Percentiles rank a stretch among this genome's conserved stretches.
phyloP scores from a whole-genome alignment of 2,113 vertebrate genomes.

The Chaetodon auriga region DNA sequence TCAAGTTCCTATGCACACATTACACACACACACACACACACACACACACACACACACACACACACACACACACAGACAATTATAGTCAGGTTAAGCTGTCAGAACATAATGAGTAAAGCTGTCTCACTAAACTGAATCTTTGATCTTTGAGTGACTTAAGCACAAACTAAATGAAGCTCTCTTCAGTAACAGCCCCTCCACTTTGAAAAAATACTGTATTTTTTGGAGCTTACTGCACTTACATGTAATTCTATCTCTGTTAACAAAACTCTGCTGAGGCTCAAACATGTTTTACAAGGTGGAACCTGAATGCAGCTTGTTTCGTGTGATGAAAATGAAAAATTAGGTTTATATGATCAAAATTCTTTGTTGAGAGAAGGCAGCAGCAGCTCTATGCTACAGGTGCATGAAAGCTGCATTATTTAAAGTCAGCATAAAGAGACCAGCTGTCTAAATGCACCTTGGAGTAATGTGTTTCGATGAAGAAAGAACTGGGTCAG shows the following conservation, averaged over 20 bases:
- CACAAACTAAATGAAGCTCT: neutral
- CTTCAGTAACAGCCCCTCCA: neutral
- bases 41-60: neutral
- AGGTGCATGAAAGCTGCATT: neutral
- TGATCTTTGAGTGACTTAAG: neutral
- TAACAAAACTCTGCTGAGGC: neutral
- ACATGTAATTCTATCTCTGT: neutral
- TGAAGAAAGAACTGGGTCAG: too few relatives aligned
- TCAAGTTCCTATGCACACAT: constrained; percentile 88
- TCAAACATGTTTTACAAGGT: neutral
- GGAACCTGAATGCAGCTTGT: neutral
- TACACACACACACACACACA: neutral
- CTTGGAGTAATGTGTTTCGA: neutral
- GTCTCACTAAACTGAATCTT: neutral
- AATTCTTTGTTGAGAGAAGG: neutral
- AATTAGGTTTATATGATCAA: neutral
- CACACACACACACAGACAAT: neutral
- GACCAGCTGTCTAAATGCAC: neutral
- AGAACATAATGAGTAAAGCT: neutral
- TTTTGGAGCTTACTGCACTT: neutral
- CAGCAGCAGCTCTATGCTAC: neutral
- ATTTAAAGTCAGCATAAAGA: neutral
- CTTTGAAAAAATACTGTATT: neutral
- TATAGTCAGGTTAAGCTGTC: neutral
- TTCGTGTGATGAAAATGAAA: neutral